Base-by-base conservation (phyloP, 2,797 vertebrate species). In the Dendrocincla fuliginosa region DNA sequence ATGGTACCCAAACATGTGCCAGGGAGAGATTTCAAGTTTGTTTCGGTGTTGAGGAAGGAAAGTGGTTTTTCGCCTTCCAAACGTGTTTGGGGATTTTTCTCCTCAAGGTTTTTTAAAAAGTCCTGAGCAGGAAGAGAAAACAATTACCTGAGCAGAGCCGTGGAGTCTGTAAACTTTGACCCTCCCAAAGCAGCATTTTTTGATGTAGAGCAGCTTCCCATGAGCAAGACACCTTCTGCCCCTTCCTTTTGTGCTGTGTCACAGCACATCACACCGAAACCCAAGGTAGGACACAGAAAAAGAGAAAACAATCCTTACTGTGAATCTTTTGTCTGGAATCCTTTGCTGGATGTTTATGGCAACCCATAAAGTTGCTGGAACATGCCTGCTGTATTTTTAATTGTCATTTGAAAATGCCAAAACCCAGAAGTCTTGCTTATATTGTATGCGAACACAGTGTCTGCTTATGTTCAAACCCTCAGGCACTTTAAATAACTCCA, bases 381-480 rank as follows among this genome's bases (percentile, higher is more conserved):
- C 87, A 80, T 24, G 93, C 74, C 95, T 96, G 95, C 87, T 92
- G 46, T 76, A 89, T 89, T 97, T 97, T 96, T 87, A 96, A 95
- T 97, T 95, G 93, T 96, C 84, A 94, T 95, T 94, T 96, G 67
- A 97, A 97, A 95, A 95, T 92, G 89, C 94, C 97, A 96, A 90
- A 96, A 57, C 81, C 94, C 96, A 97, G 97, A 97, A 98, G 97
- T 94, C 95, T 92, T 90, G 73, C 90, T 94, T 93, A 94, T 78
- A 83, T 89, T 94, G 93, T 95, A 67, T 55, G 76, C 10, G 87
- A 97, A 95, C 90, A 92, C 89, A 55, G 96, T 60, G 84, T 97
- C 97, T 98, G 97, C 96, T 97, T 97, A 95, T 97, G 94, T 98
- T 97, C 97, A 97, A 98, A 96, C 97, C 97, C 96, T 61, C 90